Percentiles rank a stretch among this genome's conserved stretches.
phyloP scores from a whole-genome alignment of 2,797 vertebrate genomes.

The Cynodonichthys magdalenae region DNA sequence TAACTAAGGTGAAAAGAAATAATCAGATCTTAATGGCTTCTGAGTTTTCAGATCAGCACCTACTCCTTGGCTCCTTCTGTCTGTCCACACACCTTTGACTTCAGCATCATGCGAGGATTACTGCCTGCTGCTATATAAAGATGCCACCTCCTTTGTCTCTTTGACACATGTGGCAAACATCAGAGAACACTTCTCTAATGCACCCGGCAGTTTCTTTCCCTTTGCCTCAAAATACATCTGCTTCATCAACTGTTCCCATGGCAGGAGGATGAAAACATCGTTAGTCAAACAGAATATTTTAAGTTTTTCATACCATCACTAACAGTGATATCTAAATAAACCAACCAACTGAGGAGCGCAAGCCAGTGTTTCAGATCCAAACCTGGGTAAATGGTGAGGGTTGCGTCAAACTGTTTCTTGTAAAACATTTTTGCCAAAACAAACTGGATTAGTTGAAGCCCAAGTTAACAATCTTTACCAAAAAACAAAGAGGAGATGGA shows the following conservation, averaged over 20 bases:
- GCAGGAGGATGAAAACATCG: neutral
- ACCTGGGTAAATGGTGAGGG: too few species aligned
- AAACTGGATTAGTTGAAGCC: too few species aligned
- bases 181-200: neutral
- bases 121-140: neutral
- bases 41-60: neutral
- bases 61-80: neutral
- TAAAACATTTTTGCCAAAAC: too few species aligned
- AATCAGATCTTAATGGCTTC: too few species aligned
- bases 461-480: too few species aligned
- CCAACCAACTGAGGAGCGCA: too few species aligned
- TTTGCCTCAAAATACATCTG: neutral
- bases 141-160: neutral
- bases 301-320: too few species aligned
- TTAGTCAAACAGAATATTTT: neutral
- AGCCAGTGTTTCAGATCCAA: too few species aligned
- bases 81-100: neutral
- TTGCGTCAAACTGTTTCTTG: too few species aligned
- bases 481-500: too few species aligned
- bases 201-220: slow-evolving; percentile 1
- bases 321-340: too few species aligned
- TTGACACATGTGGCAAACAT: neutral
- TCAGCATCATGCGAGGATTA: neutral
- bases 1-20: too few species aligned
- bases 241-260: neutral